A percentile compares a stretch with the other conserved stretches of the same genome.
phyloP scores from a whole-genome alignment of 1,140 invertebrate species.

The Pissodes strobi region DNA sequence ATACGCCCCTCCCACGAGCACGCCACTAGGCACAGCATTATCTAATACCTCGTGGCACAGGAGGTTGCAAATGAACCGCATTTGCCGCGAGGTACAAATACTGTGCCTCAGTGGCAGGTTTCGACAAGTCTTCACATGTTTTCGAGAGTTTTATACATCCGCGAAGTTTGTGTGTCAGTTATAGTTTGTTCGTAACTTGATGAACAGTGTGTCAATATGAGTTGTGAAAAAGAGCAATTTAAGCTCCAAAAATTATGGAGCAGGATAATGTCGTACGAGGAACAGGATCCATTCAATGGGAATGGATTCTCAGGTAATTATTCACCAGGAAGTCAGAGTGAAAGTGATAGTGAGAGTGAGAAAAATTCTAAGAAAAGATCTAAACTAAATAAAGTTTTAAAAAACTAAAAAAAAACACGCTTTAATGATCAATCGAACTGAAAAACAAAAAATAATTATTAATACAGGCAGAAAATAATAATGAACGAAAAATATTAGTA shows the following conservation, averaged over 20 bases:
- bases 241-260: not conserved
- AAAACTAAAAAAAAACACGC: too few species aligned
- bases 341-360: not conserved
- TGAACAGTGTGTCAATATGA: not conserved
- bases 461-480: too few species aligned
- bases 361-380: not conserved
- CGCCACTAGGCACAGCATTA: too few species aligned
- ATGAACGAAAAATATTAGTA: too few species aligned
- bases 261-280: not conserved
- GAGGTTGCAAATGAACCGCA: not conserved
- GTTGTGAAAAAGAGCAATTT: not conserved
- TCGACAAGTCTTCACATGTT: too few species aligned
- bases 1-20: too few species aligned
- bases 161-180: not conserved
- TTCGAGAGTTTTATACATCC: not conserved
- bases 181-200: not conserved
- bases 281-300: not conserved
- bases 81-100: not conserved
- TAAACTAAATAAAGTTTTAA: too few species aligned
- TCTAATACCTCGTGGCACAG: not conserved
- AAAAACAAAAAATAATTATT: too few species aligned
- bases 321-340: not conserved
- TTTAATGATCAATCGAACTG: too few species aligned
- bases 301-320: not conserved
- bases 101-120: not conserved